Percentiles rank a stretch among this genome's conserved stretches.
Conservation (phyloP, 2,113 vertebrate genomes). For the Anarhynchus alexandrinus region DNA sequence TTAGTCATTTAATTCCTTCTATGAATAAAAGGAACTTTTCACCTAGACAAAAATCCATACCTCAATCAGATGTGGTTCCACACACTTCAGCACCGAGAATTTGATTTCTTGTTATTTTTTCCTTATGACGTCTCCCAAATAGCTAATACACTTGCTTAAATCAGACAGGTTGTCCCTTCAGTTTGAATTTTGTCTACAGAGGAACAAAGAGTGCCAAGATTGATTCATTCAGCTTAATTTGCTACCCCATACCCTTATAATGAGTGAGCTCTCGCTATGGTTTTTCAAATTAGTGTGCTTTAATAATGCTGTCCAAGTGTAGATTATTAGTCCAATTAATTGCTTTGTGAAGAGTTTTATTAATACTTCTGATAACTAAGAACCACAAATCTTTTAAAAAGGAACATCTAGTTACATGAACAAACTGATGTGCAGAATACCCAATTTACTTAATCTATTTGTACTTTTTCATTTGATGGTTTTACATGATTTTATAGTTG, state of each 20-base stretch:
- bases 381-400: neutral
- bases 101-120: neutral
- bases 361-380: constrained; percentile 36
- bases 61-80: neutral
- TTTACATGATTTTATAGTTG: neutral
- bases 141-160: neutral
- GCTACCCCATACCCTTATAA: neutral
- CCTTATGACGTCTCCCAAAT: neutral
- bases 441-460: neutral
- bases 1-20: neutral
- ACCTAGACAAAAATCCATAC: neutral
- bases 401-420: constrained; percentile 16
- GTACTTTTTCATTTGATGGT: neutral
- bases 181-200: constrained; percentile 25
- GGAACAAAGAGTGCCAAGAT: constrained; percentile 34
- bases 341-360: constrained; percentile 35
- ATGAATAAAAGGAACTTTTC: neutral
- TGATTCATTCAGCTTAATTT: constrained; percentile 55
- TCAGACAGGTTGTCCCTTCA: neutral
- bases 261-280: neutral
- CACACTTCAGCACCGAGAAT: neutral
- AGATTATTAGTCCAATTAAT: constrained; percentile 42
- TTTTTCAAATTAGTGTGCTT: constrained; percentile 18
- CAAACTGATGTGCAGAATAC: neutral
- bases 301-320: neutral